A percentile compares a stretch with the other conserved stretches of the same genome.
phyloP scores from a whole-genome alignment of 2,113 vertebrate species.

The Podocnemis expansa region DNA sequence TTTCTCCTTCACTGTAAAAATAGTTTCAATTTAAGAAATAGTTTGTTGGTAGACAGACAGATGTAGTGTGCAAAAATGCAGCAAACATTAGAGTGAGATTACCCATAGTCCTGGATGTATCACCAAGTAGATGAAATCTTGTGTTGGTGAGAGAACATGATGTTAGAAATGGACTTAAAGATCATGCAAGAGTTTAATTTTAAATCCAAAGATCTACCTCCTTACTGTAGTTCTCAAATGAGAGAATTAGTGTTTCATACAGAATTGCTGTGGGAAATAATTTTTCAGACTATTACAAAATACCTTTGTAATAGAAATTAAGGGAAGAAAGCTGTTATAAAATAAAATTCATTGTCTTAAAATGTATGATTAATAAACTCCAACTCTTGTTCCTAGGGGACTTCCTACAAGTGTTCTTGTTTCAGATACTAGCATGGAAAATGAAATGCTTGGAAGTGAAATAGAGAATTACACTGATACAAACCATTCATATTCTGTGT shows the following conservation, averaged over 20 bases:
- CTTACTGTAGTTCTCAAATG: neutral
- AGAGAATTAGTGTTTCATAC: neutral
- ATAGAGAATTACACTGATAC: constrained; percentile 24
- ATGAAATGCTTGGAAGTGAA: neutral
- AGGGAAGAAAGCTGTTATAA: neutral
- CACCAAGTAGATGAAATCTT: neutral
- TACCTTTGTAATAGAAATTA: neutral
- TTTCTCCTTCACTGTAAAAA: neutral
- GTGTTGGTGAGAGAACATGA: neutral
- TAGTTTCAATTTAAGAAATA: neutral
- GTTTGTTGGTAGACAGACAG: neutral
- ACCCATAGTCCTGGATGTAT: neutral
- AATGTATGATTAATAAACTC: constrained; percentile 8
- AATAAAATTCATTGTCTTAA: neutral
- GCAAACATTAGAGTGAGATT: neutral
- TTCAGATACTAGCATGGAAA: constrained; percentile 6
- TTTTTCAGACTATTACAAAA: neutral
- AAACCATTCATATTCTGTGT: neutral
- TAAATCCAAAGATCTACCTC: neutral
- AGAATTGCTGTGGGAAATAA: neutral
- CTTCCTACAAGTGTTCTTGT: constrained; percentile 29
- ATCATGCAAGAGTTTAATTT: neutral
- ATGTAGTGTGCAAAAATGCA: neutral
- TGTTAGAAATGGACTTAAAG: neutral
- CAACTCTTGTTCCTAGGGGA: constrained; percentile 47